phyloP scores from a whole-genome alignment of 2,888 invertebrate species.

The Apotomis betuletana region DNA sequence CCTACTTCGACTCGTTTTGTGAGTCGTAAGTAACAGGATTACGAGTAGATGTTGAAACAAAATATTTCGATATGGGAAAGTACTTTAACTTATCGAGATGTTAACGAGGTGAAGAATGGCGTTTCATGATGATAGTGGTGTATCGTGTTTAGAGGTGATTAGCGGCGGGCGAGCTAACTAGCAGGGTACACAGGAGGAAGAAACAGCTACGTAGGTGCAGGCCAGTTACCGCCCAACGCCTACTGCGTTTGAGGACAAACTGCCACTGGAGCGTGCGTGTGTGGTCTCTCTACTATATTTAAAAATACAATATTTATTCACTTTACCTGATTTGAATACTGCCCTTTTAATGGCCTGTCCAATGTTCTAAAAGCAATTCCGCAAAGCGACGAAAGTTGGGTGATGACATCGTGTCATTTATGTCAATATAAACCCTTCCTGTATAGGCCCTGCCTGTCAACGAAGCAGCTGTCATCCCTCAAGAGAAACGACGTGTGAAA shows the following conservation, averaged over 20 bases:
- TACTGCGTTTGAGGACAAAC: conserved; percentile 71
- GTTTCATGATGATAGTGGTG: conserved; percentile 73
- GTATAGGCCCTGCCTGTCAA: conserved; percentile 13
- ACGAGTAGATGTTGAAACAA: conserved; percentile 46
- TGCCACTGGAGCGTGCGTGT: conserved; percentile 67
- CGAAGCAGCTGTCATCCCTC: conserved; percentile 48
- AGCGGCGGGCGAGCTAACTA: conserved; percentile 67
- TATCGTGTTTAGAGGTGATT: conserved; percentile 74
- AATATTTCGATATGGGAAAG: conserved; percentile 61
- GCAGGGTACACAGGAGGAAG: conserved; percentile 63
- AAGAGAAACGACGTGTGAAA: conserved; percentile 58
- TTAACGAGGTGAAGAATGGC: conserved; percentile 75
- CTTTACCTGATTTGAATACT: conserved; percentile 5
- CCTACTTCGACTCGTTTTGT: conserved; percentile 25
- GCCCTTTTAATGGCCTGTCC: conserved; percentile 2
- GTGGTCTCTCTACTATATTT: conserved; percentile 51
- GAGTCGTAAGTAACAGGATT: conserved; percentile 26
- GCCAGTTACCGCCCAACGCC: conserved; percentile 58
- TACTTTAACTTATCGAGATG: conserved; percentile 68
- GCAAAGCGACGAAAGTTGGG: conserved; percentile 11
- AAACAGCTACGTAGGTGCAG: conserved; percentile 59
- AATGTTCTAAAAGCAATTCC: neutral
- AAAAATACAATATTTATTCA: conserved; percentile 9
- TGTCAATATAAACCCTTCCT: conserved; percentile 23
- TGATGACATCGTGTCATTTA: conserved; percentile 22